A percentile compares a stretch with the other conserved stretches of the same genome.
Evolutionary conservation across 1,140 invertebrate species (phyloP).

Genomic region (Heliconius eleuchia): DNA sequence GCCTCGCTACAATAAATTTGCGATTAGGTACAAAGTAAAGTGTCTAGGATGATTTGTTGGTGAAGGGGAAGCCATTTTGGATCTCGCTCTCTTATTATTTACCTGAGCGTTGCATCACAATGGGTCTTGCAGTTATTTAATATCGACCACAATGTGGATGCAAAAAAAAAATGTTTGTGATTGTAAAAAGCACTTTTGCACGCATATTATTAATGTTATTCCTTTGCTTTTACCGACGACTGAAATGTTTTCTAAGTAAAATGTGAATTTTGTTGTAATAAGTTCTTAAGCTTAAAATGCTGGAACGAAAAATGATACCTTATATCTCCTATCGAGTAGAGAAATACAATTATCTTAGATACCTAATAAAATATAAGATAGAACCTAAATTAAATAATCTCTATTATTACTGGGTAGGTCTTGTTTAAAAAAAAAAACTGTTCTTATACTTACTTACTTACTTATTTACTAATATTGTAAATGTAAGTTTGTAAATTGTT

Average conservation of each 20-base stretch:
- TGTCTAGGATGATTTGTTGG: constrained; percentile 66
- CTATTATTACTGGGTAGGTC: too few relatives aligned
- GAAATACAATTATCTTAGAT: too few relatives aligned
- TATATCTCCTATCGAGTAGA: too few relatives aligned
- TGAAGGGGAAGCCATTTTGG: constrained; percentile 63
- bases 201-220: constrained; percentile 50
- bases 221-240: constrained; percentile 57
- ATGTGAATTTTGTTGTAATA: background rate
- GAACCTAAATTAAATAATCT: too few relatives aligned
- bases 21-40: constrained; percentile 76
- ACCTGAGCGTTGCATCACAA: constrained; percentile 63
- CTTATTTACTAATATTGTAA: too few relatives aligned
- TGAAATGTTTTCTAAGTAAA: background rate
- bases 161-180: constrained; percentile 59
- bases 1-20: constrained; percentile 79
- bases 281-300: background rate
- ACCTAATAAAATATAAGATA: too few relatives aligned
- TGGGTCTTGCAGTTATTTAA: constrained; percentile 61
- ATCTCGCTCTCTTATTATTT: constrained; percentile 58
- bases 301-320: background rate
- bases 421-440: too few relatives aligned
- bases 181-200: constrained; percentile 46
- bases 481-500: too few relatives aligned
- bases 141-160: constrained; percentile 68
- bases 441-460: too few relatives aligned